Base-by-base conservation (phyloP, 2,888 invertebrate species). In the Volucella inflata region DNA sequence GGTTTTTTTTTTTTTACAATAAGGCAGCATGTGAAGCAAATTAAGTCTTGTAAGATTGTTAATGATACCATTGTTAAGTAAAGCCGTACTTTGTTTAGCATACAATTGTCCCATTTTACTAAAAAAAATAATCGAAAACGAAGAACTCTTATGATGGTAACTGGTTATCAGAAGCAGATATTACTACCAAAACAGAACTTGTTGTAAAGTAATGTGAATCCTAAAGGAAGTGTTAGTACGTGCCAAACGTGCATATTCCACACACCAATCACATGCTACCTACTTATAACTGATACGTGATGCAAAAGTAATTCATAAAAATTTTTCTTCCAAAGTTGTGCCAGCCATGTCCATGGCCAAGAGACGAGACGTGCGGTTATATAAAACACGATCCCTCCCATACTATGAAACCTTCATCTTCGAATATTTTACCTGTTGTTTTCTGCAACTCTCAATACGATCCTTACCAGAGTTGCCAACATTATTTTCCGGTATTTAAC, bases 211-310 rank as follows among this genome's bases (percentile, higher is more conserved):
- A 30, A 10, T 21, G 40, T 14, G 12, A 30, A 44, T 14, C 46
- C 17, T 11, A 70, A 57, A 36, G 21, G 17, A 30, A 44, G 50
- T 42, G 14, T 55, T 74, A 74, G 74, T 74, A 74, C 74, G 74
- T 74, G 74, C 74, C 55, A 38, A 64, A 48, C 74, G 74, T 64
- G 74, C 64, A 62, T 62, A 53, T 62, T 74, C 30, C 40, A 9
- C 14, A 9, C 14, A 30, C 30, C 60, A 16, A 46, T 48, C 36
- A 53, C 51, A n/a, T 10, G 38, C 21, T 44, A 30, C 50, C 40
- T 62, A 53, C 30, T 30, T 30, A 30, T 30, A 30, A 1, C 44
- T 53, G 17, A 2, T 60, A 72, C 71, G 71, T 72, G 71, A 14
- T 50, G 50, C 51, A 30, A 74, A 74, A 67, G 40, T 36, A 55